These are phyloP conservation scores for Corythoichthys haematopterus DNA, from an alignment of 2,113 vertebrate species.

Conservation along the genomic window DNA sequence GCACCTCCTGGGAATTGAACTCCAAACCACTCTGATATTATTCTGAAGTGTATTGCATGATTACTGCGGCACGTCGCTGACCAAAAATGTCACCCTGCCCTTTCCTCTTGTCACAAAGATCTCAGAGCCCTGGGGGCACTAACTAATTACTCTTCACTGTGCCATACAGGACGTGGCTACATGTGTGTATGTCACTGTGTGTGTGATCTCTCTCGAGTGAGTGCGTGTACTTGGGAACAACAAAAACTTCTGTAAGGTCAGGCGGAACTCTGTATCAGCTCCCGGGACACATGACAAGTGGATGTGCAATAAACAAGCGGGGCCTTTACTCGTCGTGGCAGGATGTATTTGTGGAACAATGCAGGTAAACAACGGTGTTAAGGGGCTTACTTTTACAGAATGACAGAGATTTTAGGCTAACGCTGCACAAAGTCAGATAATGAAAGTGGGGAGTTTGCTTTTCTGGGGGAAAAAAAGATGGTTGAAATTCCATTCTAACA, in stretches of 20 bases:
- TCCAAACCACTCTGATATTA: constrained; percentile 59
- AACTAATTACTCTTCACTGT: constrained; percentile 65
- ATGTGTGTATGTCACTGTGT: constrained; percentile 29
- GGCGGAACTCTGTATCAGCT: constrained; percentile 34
- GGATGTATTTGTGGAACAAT: constrained; percentile 5
- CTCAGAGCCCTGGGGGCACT: constrained; percentile 57
- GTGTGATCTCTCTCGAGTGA: constrained; percentile 39
- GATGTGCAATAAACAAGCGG: constrained; percentile 35
- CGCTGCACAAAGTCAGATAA: constrained; percentile 4
- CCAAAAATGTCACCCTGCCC: constrained; percentile 73
- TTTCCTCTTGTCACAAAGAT: constrained; percentile 65
- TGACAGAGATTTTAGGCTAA: constrained; percentile 2
- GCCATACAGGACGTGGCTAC: constrained; percentile 28
- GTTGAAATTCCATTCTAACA: constrained; percentile 1
- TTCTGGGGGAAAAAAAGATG: neutral
- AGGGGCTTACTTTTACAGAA: constrained; percentile 20
- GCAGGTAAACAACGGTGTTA: constrained; percentile 27
- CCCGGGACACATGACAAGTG: constrained; percentile 42
- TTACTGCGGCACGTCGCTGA: constrained; percentile 44
- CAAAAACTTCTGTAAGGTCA: constrained; percentile 49
- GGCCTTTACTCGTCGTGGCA: neutral
- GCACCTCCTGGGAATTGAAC: constrained; percentile 58
- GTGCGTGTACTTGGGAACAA: constrained; percentile 24
- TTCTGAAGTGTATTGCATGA: constrained; percentile 48
- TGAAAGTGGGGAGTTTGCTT: constrained; percentile 4